These are phyloP conservation scores for Chrysolina americana DNA, from an alignment of 2,888 invertebrate species.

Conservation along the genomic window DNA sequence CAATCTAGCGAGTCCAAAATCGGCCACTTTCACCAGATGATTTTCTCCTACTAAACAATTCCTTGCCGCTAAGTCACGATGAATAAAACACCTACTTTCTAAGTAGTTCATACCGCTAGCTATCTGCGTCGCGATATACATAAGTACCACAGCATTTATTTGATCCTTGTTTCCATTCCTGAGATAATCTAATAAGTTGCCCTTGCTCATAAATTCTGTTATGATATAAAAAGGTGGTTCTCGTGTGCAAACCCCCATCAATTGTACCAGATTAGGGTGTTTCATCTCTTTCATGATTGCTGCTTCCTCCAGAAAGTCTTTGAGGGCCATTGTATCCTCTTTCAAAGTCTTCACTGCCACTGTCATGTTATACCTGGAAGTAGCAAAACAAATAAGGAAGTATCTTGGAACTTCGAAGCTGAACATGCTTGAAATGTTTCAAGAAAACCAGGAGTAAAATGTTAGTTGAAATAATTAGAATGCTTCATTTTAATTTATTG, in stretches of 20 bases:
- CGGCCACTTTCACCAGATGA: conserved; percentile 98
- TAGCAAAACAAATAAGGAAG: not conserved
- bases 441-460: not conserved
- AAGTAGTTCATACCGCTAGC: conserved; percentile 99
- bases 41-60: conserved; percentile 98
- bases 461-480: not conserved
- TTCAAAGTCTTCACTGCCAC: conserved; percentile 99
- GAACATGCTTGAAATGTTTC: not conserved
- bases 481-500: no score
- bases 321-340: conserved; percentile 99
- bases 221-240: conserved; percentile 99
- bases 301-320: conserved; percentile 99
- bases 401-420: no score
- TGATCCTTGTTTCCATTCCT: conserved; percentile 88
- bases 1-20: conserved; percentile 96
- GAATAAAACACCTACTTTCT: conserved; percentile 96
- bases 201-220: conserved; percentile 99
- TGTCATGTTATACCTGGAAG: conserved; percentile 85
- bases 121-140: conserved; percentile 99
- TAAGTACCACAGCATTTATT: conserved; percentile 94
- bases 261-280: conserved; percentile 97
- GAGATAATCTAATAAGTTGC: conserved; percentile 96
- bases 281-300: conserved; percentile 99
- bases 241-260: conserved; percentile 97
- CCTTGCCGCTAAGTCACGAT: conserved; percentile 97